Base-by-base conservation (phyloP, 2,888 invertebrate species). In the Digitonthophagus gazella region DNA sequence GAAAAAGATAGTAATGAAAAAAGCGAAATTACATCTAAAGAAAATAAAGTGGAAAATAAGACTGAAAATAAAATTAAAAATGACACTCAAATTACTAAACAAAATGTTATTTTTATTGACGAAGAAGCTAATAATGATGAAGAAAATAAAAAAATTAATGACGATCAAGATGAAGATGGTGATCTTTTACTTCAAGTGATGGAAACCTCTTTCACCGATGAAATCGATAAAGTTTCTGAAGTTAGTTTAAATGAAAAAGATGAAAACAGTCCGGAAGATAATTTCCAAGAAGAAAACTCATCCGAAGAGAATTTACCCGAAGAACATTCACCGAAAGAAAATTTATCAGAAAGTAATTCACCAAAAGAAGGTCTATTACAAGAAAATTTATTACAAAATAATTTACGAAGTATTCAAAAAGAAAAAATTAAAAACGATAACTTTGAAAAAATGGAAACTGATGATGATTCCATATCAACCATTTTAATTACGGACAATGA, bases 221-320 rank as follows among this genome's bases (percentile, higher is more conserved):
- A 71, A 54, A 63, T 69, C 22, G 67, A 71, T 19, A 65, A 73
- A 64, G 68, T 71, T 63, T 69, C 72, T 69, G 57, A 73, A 11
- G 66, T 66, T 20, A 69, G 66, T 19, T 66, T 66, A 11, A 68
- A 44, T 15, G 73, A 73, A 80, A 75, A 81, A 82, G 74, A 83
- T 83, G 74, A 83, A 83, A 68, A 78, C 81, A 15, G 83, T 73
- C 20, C n/a, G n/a, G 74, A 75, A 22, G 69, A 69, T 28, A 72
- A 72, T 64, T 65, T 73, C 14, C 71, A 72, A 54, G 66, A 58
- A 1, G 65, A 70, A 2, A 19, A 58, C n/a, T n/a, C n/a, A n/a
- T n/a, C n/a, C 20, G 14, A 4, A 68, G 73, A n/a, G 64, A 69
- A 16, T 69, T 69, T n/a, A 77, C 1, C 22, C 4, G 69, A 73